phyloP scores from a whole-genome alignment of 2,888 invertebrate genomes.

The Hirtodrosophila alboralis region DNA sequence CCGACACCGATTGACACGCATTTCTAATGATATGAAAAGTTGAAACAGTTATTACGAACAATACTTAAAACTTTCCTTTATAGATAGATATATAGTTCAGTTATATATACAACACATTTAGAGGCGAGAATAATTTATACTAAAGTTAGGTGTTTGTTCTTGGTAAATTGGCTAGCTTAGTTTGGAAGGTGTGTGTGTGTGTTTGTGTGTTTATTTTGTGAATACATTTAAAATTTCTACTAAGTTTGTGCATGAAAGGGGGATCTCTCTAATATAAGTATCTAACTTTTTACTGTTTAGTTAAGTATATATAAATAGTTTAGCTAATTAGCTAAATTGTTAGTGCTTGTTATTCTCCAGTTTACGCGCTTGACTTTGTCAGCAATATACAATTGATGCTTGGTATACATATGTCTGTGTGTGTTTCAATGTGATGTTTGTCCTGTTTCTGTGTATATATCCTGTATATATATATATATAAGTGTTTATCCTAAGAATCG shows the following conservation, averaged over 20 bases:
- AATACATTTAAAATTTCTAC: constrained; percentile 27
- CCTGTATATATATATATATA: constrained; percentile 7
- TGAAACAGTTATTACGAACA: constrained; percentile 28
- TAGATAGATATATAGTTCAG: constrained; percentile 1
- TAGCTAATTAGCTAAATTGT: constrained; percentile 50
- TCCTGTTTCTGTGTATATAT: constrained; percentile 26
- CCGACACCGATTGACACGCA: constrained; percentile 56
- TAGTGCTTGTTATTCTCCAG: constrained; percentile 74
- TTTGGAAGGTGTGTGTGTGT: not conserved
- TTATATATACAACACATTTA: constrained; percentile 52
- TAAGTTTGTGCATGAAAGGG: constrained; percentile 18
- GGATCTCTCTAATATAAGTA: constrained; percentile 9
- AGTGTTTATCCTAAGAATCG: constrained; percentile 87
- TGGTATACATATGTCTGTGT: constrained; percentile 72
- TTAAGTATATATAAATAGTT: constrained; percentile 14
- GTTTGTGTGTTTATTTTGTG: constrained; percentile 4
- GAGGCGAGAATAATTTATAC: constrained; percentile 29
- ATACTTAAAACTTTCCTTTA: constrained; percentile 37
- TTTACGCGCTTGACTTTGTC: constrained; percentile 66
- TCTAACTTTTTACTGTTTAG: constrained; percentile 7
- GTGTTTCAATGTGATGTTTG: constrained; percentile 14
- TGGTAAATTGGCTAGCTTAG: constrained; percentile 35
- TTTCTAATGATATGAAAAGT: constrained; percentile 59
- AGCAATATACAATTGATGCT: constrained; percentile 77
- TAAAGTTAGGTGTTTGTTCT: constrained; percentile 9